These are phyloP conservation scores for Pseudomyrmex gracilis DNA, from an alignment of 1,140 invertebrate genomes.

Conservation along the genomic window DNA sequence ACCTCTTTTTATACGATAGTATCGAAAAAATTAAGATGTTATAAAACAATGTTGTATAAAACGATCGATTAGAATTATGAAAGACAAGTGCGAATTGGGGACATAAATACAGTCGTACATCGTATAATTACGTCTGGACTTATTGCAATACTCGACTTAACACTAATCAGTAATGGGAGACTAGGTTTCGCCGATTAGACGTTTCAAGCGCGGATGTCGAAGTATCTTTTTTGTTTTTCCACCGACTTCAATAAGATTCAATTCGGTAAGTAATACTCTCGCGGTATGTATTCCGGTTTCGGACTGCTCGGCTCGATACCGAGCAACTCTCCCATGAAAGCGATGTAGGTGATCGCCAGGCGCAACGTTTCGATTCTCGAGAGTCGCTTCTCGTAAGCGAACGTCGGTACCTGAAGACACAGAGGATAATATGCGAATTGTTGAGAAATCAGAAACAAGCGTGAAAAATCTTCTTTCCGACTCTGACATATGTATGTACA, in stretches of 20 bases:
- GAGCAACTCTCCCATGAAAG: constrained; percentile 97
- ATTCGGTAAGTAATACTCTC: constrained; percentile 84
- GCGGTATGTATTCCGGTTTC: constrained; percentile 83
- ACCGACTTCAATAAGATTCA: constrained; percentile 63
- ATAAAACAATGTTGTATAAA: neutral
- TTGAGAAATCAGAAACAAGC: neutral
- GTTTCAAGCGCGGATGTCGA: too few relatives aligned
- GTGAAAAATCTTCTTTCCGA: neutral
- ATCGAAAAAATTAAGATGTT: constrained; percentile 20
- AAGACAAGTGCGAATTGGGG: neutral
- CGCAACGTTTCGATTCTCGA: constrained; percentile 99
- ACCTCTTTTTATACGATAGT: neutral
- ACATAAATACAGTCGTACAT: neutral
- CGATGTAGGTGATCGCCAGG: constrained; percentile 99
- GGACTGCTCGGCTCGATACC: constrained; percentile 82
- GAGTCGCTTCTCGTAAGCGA: constrained; percentile 99
- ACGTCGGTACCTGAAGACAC: constrained; percentile 94
- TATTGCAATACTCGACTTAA: constrained; percentile 4
- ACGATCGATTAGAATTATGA: neutral
- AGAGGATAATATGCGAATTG: neutral
- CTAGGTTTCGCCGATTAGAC: neutral
- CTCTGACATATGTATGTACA: too few relatives aligned
- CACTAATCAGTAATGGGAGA: constrained; percentile 53
- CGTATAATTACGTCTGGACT: constrained; percentile 27
- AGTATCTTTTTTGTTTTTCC: neutral